Evolutionary conservation across 2,888 invertebrate genomes (phyloP).

Genomic region (Epistrophe grossulariae): DNA sequence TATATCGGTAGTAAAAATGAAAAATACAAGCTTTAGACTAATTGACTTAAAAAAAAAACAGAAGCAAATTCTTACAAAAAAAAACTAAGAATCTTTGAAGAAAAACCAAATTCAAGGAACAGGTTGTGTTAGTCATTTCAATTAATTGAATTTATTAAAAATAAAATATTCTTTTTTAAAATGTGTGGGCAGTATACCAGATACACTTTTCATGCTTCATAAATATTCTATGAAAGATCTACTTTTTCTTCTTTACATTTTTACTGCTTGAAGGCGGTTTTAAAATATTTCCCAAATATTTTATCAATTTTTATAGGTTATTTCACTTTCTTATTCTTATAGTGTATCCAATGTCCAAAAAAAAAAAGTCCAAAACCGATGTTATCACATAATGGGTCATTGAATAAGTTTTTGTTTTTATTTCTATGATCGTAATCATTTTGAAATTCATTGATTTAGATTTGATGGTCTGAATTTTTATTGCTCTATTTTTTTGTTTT

Average conservation of each 20-base stretch:
- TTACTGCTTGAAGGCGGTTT: fast-evolving
- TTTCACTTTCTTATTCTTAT: neutral
- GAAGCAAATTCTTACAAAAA: too few relatives aligned
- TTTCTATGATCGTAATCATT: neutral
- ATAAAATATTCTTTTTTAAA: too few relatives aligned
- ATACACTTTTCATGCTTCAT: neutral
- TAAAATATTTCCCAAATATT: neutral
- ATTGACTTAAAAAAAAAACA: too few relatives aligned
- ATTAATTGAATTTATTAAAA: too few relatives aligned
- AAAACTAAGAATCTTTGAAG: too few relatives aligned
- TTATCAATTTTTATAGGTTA: neutral
- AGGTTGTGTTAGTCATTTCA: too few relatives aligned
- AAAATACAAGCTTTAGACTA: too few relatives aligned
- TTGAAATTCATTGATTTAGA: slow-evolving; percentile 11
- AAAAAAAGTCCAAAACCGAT: neutral
- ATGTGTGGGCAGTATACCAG: too few relatives aligned
- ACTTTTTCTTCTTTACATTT: neutral
- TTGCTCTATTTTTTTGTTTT: neutral
- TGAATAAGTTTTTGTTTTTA: slow-evolving; percentile 12
- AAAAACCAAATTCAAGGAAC: too few relatives aligned
- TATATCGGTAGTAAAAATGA: too few relatives aligned
- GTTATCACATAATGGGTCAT: slow-evolving; percentile 6
- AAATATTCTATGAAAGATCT: neutral
- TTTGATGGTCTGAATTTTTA: slow-evolving; percentile 8
- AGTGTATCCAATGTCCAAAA: neutral